Percentiles rank a stretch among this genome's conserved stretches.
These are phyloP conservation scores for Therioaphis trifolii DNA, from an alignment of 2,888 invertebrate species.

Conservation along the genomic window DNA sequence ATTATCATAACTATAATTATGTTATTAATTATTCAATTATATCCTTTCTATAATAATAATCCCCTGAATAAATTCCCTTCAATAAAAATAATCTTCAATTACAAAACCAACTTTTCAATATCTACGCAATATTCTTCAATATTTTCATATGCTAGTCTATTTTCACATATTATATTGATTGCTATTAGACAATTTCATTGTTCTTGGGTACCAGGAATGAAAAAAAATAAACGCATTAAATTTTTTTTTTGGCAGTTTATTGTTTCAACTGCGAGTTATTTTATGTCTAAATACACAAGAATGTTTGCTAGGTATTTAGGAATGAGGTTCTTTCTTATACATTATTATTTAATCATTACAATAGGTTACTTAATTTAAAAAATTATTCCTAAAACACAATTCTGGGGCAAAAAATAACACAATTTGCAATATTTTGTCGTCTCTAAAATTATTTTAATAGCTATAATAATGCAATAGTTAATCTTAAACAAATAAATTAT, in stretches of 20 bases:
- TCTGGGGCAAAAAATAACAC: slow-evolving; percentile 32
- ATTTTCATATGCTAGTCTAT: too few relatives aligned
- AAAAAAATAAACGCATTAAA: slow-evolving; percentile 21
- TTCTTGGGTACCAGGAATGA: not conserved
- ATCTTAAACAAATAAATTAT: slow-evolving; percentile 31
- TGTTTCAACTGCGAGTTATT: slow-evolving; percentile 33
- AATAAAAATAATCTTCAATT: too few relatives aligned
- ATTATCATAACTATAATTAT: too few relatives aligned
- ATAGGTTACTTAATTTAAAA: slow-evolving; percentile 5
- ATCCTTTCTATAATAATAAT: too few relatives aligned
- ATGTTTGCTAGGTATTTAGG: slow-evolving; percentile 36
- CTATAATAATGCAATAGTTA: slow-evolving; percentile 20
- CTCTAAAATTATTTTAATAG: slow-evolving; percentile 35
- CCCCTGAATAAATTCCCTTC: too few relatives aligned
- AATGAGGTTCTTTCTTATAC: slow-evolving; percentile 35
- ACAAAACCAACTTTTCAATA: too few relatives aligned
- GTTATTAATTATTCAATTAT: too few relatives aligned
- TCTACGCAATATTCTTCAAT: too few relatives aligned
- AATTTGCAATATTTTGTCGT: slow-evolving; percentile 35
- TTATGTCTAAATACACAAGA: slow-evolving; percentile 48
- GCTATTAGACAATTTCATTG: too few relatives aligned
- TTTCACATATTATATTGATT: too few relatives aligned
- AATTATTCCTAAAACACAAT: slow-evolving; percentile 32
- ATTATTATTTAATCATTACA: not conserved
- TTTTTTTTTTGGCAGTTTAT: slow-evolving; percentile 54